Evolutionary conservation across 2,113 vertebrate species (phyloP), one percentile per base, ranked within the genome.

Genomic region (Zosterops japonicus): DNA sequence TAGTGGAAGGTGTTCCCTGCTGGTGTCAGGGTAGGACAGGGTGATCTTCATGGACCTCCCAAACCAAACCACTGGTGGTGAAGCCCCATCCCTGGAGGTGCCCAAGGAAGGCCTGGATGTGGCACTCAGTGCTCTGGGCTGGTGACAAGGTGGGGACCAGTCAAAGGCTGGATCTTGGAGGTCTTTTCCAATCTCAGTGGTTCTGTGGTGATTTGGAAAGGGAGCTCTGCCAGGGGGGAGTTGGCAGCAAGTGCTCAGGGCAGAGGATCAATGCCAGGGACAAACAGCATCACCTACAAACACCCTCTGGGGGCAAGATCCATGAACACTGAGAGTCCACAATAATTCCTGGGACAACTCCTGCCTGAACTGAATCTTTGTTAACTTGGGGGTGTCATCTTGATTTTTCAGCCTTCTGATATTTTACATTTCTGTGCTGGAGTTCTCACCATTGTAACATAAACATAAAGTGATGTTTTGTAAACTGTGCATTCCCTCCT

Each of bases 361-460:
- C 39, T 67, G 82, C 9, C 56, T 75, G 33, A 33, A n/a, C 21
- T 11, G 42, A 21, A 46, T 21, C 29, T 47, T 50, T 44, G 7
- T 3, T 22, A 68, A 20, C 20, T 2, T 1, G 1, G 7, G 14
- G 14, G 16, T 39, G 39, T 39, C 39, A 5, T 11, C 39, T 39
- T 39, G 39, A 39, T 39, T 39, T 39, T 39, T 39, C 39, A 39
- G 39, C 39, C 39, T 39, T 39, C 39, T 39, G 39, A 39, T 39
- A 5, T 39, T 39, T 39, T 39, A 39, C 39, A 39, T 39, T 39
- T 12, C 39, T 39, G 11, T 39, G 12, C 39, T 39, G 39, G 39
- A 39, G 39, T 39, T 39, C 39, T 39, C 39, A 39, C 39, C 39
- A 39, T 39, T 39, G 39, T 39, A 39, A 39, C 39, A 39, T 39